These are phyloP conservation scores for Resseliella maxima DNA, from an alignment of 2,888 invertebrate genomes.

Conservation along the genomic window DNA sequence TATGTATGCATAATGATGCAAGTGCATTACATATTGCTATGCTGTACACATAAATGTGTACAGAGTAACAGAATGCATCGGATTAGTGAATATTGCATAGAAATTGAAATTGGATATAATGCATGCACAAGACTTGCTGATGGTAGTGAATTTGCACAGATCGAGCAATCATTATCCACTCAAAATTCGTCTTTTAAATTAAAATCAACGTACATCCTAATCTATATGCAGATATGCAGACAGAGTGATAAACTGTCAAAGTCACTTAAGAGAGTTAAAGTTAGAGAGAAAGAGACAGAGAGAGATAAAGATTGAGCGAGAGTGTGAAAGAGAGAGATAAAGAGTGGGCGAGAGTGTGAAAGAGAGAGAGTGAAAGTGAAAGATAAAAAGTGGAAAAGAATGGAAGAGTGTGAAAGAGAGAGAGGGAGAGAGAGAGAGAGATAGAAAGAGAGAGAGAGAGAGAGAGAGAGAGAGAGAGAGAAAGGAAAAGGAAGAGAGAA, in stretches of 20 bases:
- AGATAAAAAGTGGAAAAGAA: too few relatives aligned
- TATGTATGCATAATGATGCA: conserved; percentile 40
- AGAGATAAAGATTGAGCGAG: too few relatives aligned
- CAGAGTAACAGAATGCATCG: neutral
- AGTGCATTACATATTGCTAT: neutral
- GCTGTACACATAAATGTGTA: neutral
- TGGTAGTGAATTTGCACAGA: neutral
- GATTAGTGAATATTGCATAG: conserved; percentile 22
- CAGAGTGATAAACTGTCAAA: neutral
- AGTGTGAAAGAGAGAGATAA: too few relatives aligned
- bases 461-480: too few relatives aligned
- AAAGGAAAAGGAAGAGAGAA: too few relatives aligned
- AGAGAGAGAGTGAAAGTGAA: too few relatives aligned
- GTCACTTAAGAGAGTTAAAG: neutral
- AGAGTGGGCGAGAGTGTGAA: too few relatives aligned
- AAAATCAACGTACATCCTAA: conserved; percentile 2
- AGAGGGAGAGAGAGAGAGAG: too few relatives aligned
- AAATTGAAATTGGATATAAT: conserved; percentile 37
- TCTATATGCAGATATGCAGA: conserved; percentile 16
- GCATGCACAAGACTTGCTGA: neutral
- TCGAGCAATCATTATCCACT: neutral
- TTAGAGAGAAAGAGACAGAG: too few relatives aligned
- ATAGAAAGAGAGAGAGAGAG: too few relatives aligned
- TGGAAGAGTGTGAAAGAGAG: too few relatives aligned
- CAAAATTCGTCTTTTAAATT: conserved; percentile 2